These are phyloP conservation scores for Hypolimnas misippus DNA, from an alignment of 2,888 invertebrate species.

Conservation along the genomic window DNA sequence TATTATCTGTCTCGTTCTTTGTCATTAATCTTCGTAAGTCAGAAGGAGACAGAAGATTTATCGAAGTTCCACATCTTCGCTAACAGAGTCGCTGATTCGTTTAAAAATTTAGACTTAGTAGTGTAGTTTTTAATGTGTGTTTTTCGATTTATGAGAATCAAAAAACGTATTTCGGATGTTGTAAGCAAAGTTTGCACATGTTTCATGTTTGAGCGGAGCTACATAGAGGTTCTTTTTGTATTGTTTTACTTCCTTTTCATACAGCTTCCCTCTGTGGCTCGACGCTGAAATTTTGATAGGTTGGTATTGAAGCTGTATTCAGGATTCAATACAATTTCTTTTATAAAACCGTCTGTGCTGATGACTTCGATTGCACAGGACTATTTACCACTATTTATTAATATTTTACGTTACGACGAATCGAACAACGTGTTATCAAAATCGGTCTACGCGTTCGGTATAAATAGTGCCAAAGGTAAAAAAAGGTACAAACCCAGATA, in stretches of 20 bases:
- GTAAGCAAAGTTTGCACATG: conserved; percentile 5
- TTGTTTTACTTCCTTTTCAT: not conserved
- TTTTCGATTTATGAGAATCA: conserved; percentile 3
- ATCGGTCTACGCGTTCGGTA: too few relatives aligned
- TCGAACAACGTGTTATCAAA: too few relatives aligned
- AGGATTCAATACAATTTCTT: too few relatives aligned
- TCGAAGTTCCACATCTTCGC: conserved; percentile 1
- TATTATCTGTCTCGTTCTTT: not conserved
- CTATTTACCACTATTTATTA: too few relatives aligned
- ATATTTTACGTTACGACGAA: too few relatives aligned
- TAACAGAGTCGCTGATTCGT: conserved; percentile 10
- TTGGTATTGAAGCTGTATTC: not conserved
- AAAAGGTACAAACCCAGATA: too few relatives aligned
- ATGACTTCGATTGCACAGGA: too few relatives aligned
- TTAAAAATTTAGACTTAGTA: conserved; percentile 7
- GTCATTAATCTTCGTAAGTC: not conserved
- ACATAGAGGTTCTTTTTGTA: conserved; percentile 2
- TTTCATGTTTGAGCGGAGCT: conserved; percentile 1
- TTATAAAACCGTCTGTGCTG: too few relatives aligned
- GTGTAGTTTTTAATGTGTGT: conserved; percentile 13
- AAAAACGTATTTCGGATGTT: not conserved
- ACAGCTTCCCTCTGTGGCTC: not conserved
- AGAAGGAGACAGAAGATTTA: not conserved
- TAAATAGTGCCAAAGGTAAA: too few relatives aligned
- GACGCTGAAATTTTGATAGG: not conserved